Percentiles rank a stretch among this genome's conserved stretches.
phyloP scores from a whole-genome alignment of 2,888 invertebrate species.

The Scelioninae gen. 1 region DNA sequence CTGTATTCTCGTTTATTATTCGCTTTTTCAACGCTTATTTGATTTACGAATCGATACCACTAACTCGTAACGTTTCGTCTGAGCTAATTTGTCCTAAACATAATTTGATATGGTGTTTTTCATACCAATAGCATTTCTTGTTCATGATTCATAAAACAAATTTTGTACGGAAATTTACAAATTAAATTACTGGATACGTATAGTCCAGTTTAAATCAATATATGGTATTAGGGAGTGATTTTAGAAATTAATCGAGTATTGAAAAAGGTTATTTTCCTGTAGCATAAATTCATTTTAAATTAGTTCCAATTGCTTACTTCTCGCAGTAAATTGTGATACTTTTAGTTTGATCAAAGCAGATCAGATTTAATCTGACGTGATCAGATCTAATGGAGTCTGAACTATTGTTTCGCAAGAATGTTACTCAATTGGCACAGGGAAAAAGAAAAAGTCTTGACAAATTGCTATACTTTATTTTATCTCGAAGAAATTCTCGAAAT shows the following conservation, averaged over 20 bases:
- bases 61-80: constrained; percentile 15
- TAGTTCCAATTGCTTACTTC: constrained; percentile 56
- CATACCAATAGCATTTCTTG: background rate
- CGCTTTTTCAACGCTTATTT: constrained; percentile 23
- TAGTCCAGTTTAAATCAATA: too few relatives aligned
- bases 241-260: background rate
- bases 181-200: too few relatives aligned
- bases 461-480: constrained; percentile 52
- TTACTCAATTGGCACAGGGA: constrained; percentile 58
- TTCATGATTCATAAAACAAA: constrained; percentile 4
- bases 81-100: constrained; percentile 4
- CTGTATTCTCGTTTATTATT: constrained; percentile 9
- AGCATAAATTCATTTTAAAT: constrained; percentile 34
- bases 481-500: constrained; percentile 33
- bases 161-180: too few relatives aligned
- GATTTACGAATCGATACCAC: constrained; percentile 14
- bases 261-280: background rate
- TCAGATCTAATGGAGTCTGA: constrained; percentile 63
- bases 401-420: constrained; percentile 69
- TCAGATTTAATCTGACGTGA: constrained; percentile 65
- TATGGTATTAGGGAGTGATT: too few relatives aligned
- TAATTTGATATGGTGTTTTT: constrained; percentile 1
- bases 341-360: constrained; percentile 59
- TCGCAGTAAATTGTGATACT: constrained; percentile 42
- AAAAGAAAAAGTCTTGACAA: constrained; percentile 52